Conservation (phyloP, 2,888 invertebrate genomes). For the Coelopa pilipes region DNA sequence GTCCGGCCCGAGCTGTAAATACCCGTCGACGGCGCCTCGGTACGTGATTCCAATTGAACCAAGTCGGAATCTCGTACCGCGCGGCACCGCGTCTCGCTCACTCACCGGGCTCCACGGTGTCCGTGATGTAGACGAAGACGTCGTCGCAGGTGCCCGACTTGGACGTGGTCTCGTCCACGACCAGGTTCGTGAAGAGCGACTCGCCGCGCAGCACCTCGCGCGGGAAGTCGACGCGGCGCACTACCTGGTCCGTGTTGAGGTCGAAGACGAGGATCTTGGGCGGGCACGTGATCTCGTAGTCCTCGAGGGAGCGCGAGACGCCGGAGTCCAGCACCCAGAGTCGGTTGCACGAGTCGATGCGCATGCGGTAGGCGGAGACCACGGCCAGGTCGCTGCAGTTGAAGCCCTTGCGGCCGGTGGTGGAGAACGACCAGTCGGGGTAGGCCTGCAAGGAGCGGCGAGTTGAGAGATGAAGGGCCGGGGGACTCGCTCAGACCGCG, state of each 20-base stretch:
- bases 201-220: conserved; percentile 78
- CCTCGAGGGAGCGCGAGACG: conserved; percentile 71
- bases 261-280: conserved; percentile 86
- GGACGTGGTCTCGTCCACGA: conserved; percentile 79
- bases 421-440: conserved; percentile 83
- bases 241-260: conserved; percentile 74
- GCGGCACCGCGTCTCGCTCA: background rate
- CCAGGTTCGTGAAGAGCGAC: conserved; percentile 81
- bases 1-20: background rate
- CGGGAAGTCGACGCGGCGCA: conserved; percentile 76
- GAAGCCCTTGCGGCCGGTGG: conserved; percentile 74
- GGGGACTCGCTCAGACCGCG: too few species aligned
- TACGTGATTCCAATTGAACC: too few species aligned
- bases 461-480: too few species aligned
- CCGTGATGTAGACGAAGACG: conserved; percentile 82
- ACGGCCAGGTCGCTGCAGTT: conserved; percentile 82
- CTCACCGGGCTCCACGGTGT: conserved; percentile 82
- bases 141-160: conserved; percentile 77
- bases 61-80: background rate
- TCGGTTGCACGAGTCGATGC: conserved; percentile 83
- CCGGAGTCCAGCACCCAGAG: conserved; percentile 85
- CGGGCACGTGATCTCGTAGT: conserved; percentile 75
- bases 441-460: conserved; percentile 70
- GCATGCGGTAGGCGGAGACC: conserved; percentile 81
- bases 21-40: background rate